Evolutionary conservation across 2,113 vertebrate genomes (phyloP).

Genomic region (Sinosuthora webbiana): DNA sequence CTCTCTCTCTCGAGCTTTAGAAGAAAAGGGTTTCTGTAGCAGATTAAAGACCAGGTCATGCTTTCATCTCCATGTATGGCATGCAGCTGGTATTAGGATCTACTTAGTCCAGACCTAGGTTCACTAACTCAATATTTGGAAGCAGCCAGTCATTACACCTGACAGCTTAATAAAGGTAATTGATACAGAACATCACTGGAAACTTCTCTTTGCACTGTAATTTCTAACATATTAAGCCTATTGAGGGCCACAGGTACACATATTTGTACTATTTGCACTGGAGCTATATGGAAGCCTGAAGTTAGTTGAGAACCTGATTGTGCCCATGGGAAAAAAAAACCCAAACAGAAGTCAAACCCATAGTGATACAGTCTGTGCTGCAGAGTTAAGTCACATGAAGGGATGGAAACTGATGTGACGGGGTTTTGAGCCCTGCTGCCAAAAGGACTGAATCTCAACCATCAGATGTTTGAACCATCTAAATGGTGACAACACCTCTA

Average conservation of each 20-base stretch:
- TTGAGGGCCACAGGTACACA: neutral
- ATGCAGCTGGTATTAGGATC: neutral
- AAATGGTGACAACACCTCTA: neutral
- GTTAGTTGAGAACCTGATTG: neutral
- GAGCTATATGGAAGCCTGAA: neutral
- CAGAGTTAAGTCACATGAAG: neutral
- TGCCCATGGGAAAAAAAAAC: neutral
- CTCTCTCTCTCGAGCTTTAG: neutral
- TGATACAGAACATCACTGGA: neutral
- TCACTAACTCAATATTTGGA: neutral
- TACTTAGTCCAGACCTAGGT: neutral
- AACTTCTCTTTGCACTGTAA: neutral
- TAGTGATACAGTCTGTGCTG: neutral
- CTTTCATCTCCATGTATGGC: neutral
- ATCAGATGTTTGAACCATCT: neutral
- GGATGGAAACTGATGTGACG: neutral
- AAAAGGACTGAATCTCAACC: neutral
- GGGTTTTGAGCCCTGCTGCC: neutral
- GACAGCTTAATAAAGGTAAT: neutral
- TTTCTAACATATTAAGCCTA: neutral
- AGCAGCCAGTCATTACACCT: neutral
- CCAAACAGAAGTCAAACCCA: neutral
- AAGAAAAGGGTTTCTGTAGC: neutral
- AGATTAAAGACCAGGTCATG: neutral
- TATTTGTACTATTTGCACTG: neutral